phyloP scores from a whole-genome alignment of 2,113 vertebrate species.

The Melanerpes formicivorus region DNA sequence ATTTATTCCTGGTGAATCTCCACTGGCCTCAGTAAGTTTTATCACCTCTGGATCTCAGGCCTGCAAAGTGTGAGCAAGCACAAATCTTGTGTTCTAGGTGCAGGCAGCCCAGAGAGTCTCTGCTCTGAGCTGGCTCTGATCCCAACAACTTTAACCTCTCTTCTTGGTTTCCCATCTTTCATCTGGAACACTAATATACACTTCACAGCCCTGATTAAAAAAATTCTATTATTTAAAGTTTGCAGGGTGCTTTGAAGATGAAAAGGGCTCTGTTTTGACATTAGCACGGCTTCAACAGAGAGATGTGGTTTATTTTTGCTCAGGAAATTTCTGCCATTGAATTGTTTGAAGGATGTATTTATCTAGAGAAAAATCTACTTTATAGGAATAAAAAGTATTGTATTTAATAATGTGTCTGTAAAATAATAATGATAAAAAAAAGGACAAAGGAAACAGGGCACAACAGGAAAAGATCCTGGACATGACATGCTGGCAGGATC shows the following conservation, averaged over 20 bases:
- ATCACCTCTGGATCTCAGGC: background rate
- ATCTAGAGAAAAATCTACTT: conserved; percentile 34
- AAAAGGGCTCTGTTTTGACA: conserved; percentile 49
- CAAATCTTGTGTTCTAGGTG: background rate
- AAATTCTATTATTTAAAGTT: conserved; percentile 43
- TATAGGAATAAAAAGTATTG: conserved; percentile 20
- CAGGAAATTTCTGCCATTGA: conserved; percentile 50
- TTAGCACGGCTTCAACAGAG: conserved; percentile 13
- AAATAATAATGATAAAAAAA: background rate
- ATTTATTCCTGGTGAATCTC: background rate
- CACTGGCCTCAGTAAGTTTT: background rate
- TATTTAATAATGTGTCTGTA: background rate
- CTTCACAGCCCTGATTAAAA: background rate
- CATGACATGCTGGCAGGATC: background rate
- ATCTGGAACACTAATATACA: conserved; percentile 27
- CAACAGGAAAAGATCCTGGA: conserved; percentile 7
- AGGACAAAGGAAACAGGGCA: background rate
- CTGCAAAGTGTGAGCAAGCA: background rate
- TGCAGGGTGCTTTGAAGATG: conserved; percentile 61
- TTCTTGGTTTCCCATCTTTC: conserved; percentile 46
- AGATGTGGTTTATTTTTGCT: conserved; percentile 41
- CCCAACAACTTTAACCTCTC: background rate
- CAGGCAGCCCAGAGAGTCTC: background rate
- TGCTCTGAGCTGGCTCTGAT: background rate
- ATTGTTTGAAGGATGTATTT: conserved; percentile 41